These are phyloP conservation scores for Nemoura dubitans DNA, from an alignment of 2,888 invertebrate genomes.

Conservation along the genomic window DNA sequence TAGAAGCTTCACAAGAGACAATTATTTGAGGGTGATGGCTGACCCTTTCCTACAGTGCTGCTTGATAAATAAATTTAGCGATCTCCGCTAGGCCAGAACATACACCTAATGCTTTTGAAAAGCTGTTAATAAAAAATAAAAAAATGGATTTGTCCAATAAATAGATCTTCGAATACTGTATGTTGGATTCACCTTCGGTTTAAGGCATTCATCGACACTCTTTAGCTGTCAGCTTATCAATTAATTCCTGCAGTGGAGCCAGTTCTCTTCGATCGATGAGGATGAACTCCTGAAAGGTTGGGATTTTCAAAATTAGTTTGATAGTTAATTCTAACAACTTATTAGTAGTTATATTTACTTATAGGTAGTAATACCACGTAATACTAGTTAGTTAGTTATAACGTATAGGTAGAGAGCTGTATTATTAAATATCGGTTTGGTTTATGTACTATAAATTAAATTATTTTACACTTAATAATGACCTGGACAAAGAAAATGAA, in stretches of 20 bases:
- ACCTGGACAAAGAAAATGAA: slow-evolving; percentile 98
- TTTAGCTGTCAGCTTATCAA: slow-evolving; percentile 93
- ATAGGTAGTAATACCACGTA: no score
- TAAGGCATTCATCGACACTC: slow-evolving; percentile 76
- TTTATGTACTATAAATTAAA: no score
- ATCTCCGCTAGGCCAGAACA: not conserved
- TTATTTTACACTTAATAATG: no score
- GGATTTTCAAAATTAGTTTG: not conserved
- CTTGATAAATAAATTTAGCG: not conserved
- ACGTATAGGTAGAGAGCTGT: not conserved
- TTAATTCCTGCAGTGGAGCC: slow-evolving; percentile 96
- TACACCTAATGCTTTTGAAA: not conserved
- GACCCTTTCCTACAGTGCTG: not conserved
- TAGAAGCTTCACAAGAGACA: not conserved
- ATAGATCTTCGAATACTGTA: not conserved
- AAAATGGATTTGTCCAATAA: slow-evolving; percentile 4
- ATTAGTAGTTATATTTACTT: no score
- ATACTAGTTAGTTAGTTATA: no score
- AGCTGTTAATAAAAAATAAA: slow-evolving; percentile 1
- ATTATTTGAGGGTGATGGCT: not conserved
- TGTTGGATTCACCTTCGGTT: not conserved
- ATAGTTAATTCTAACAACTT: no score
- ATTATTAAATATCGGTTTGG: not conserved
- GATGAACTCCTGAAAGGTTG: slow-evolving; percentile 86
- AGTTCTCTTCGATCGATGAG: slow-evolving; percentile 96